Evolutionary conservation across 2,888 invertebrate species (phyloP).

Genomic region (Maniola hyperantus): DNA sequence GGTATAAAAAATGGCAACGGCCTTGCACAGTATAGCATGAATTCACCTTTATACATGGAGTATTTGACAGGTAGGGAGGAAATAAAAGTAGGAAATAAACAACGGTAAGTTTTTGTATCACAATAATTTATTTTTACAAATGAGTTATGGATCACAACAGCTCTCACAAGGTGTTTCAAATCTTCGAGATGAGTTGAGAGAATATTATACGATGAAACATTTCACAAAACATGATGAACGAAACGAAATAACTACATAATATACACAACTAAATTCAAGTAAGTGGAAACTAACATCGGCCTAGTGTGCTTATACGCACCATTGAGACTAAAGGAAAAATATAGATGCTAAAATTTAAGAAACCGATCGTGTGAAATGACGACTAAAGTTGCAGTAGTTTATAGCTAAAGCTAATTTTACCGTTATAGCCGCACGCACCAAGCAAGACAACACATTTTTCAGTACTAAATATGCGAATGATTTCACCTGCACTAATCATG

Average conservation of each 20-base stretch:
- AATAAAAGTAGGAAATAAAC: constrained; percentile 44
- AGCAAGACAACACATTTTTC: no score
- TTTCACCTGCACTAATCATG: no score
- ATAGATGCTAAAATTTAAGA: not conserved
- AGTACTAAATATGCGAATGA: no score
- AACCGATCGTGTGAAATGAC: not conserved
- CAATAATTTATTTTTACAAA: constrained; percentile 84
- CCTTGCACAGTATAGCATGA: no score
- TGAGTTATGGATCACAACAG: constrained; percentile 78
- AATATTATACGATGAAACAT: constrained; percentile 57
- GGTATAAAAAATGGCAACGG: no score
- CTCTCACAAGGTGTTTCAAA: constrained; percentile 66
- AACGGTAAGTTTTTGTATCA: constrained; percentile 65
- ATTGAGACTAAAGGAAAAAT: not conserved
- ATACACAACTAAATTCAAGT: constrained; percentile 48
- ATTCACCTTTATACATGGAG: no score
- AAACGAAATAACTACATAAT: constrained; percentile 47
- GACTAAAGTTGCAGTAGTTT: not conserved
- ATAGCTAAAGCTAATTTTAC: not conserved
- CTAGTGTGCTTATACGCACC: not conserved
- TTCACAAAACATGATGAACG: constrained; percentile 36
- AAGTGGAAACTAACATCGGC: constrained; percentile 1
- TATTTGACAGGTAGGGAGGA: not conserved
- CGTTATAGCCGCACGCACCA: not conserved
- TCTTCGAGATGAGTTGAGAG: constrained; percentile 64